Conservation (phyloP, 2,888 invertebrate species). For the Folsomia candida region DNA sequence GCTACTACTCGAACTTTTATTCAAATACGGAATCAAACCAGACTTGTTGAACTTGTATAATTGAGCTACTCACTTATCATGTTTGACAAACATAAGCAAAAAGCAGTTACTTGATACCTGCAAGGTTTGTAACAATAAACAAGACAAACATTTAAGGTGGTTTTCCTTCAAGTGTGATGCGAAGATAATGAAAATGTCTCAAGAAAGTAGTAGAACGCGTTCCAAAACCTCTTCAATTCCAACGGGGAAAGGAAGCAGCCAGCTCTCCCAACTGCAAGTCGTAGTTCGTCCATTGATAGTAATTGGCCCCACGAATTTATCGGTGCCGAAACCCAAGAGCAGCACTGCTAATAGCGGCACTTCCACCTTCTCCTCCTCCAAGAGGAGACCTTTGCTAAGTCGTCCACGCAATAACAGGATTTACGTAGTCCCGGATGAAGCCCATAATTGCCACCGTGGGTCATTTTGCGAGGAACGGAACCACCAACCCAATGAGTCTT, state of each 20-base stretch:
- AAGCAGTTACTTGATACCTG: no score
- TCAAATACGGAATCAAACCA: no score
- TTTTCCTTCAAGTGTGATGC: no score
- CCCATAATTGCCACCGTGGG: slow-evolving; percentile 8
- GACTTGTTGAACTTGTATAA: no score
- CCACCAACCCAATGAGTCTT: slow-evolving; percentile 6
- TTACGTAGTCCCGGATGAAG: slow-evolving; percentile 34
- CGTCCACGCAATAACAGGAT: slow-evolving; percentile 43
- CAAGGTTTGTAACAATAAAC: no score
- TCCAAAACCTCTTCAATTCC: background rate
- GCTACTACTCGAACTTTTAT: no score
- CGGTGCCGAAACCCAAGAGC: background rate
- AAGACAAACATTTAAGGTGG: no score
- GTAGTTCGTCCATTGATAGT: background rate
- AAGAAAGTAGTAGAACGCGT: slow-evolving; percentile 5
- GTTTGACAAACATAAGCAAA: no score
- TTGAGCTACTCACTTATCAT: no score
- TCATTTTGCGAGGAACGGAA: slow-evolving; percentile 9
- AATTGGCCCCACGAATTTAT: background rate
- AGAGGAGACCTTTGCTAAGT: background rate
- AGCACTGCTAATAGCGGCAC: no score
- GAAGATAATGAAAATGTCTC: background rate
- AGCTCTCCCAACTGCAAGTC: background rate
- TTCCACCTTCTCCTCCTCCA: background rate
- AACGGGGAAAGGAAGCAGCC: no score